Percentiles rank a stretch among this genome's conserved stretches.
Evolutionary conservation across 2,888 invertebrate genomes (phyloP).

Genomic region (Drosophila cognata): DNA sequence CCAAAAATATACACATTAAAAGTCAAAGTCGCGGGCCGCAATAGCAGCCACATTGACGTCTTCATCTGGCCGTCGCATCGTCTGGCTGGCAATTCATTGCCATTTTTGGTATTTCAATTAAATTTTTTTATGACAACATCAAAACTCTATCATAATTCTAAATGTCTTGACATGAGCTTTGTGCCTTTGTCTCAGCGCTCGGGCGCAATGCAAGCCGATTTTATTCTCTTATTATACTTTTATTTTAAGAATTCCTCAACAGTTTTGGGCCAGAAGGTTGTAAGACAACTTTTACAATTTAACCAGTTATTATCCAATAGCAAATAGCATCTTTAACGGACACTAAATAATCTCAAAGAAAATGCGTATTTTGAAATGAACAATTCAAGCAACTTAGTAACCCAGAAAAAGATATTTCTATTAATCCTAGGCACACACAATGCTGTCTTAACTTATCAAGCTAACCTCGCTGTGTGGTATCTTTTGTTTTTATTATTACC

Average conservation of each 20-base stretch:
- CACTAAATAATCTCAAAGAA: not conserved
- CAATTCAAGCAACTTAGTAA: not conserved
- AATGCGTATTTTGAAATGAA: not conserved
- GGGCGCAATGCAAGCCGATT: conserved; percentile 25
- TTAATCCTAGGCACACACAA: not conserved
- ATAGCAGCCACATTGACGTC: conserved; percentile 53
- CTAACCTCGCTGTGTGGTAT: conserved; percentile 42
- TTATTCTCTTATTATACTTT: conserved; percentile 16
- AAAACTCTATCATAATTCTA: conserved; percentile 83
- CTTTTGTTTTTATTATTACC: conserved; percentile 70
- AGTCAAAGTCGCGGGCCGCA: conserved; percentile 47
- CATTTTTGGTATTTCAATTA: conserved; percentile 84
- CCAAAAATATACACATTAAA: conserved; percentile 77
- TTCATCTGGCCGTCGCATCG: conserved; percentile 39
- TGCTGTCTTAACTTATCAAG: not conserved
- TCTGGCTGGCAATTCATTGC: conserved; percentile 62
- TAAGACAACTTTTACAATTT: not conserved
- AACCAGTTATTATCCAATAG: not conserved
- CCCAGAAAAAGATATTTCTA: not conserved
- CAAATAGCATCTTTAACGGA: not conserved
- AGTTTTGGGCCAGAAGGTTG: conserved; percentile 53
- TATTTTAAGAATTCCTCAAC: conserved; percentile 38
- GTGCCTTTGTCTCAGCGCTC: conserved; percentile 46
- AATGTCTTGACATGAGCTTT: conserved; percentile 74
- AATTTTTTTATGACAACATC: conserved; percentile 84